Evolutionary conservation across 2,888 invertebrate genomes (phyloP).

Genomic region (Eucriotettix oculatus): DNA sequence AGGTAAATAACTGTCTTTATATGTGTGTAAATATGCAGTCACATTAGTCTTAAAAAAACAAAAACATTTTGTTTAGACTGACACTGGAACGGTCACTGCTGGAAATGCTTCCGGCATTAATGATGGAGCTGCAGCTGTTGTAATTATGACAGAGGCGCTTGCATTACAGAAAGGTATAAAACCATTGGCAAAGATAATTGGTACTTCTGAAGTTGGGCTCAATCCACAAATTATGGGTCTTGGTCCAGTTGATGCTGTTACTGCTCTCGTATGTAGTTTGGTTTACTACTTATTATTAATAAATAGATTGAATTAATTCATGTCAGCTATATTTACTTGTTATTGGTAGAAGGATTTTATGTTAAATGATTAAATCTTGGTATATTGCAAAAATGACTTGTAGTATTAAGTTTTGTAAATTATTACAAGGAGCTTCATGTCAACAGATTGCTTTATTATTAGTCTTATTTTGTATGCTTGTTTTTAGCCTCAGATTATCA

Average conservation of each 20-base stretch:
- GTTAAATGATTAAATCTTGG: no score
- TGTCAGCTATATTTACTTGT: no score
- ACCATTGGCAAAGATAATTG: conserved; percentile 58
- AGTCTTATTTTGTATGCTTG: no score
- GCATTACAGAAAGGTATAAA: conserved; percentile 35
- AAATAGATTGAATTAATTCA: no score
- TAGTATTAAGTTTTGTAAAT: no score
- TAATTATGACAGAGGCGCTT: conserved; percentile 48
- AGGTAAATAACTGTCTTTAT: conserved; percentile 23
- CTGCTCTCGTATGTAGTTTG: conserved; percentile 38
- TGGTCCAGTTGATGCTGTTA: conserved; percentile 56
- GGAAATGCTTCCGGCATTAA: conserved; percentile 68
- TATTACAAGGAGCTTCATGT: no score
- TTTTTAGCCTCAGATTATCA: no score
- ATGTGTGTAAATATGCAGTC: neutral
- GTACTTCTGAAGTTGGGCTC: conserved; percentile 60
- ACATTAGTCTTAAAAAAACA: neutral
- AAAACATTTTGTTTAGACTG: no score
- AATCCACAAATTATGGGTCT: conserved; percentile 67
- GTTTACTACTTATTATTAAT: neutral
- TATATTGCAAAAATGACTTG: no score
- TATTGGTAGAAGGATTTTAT: no score
- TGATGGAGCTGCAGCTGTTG: conserved; percentile 78
- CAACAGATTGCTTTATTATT: no score
- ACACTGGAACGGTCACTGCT: conserved; percentile 48